phyloP scores from a whole-genome alignment of 1,140 invertebrate species.

The Oryctes rhinoceros region DNA sequence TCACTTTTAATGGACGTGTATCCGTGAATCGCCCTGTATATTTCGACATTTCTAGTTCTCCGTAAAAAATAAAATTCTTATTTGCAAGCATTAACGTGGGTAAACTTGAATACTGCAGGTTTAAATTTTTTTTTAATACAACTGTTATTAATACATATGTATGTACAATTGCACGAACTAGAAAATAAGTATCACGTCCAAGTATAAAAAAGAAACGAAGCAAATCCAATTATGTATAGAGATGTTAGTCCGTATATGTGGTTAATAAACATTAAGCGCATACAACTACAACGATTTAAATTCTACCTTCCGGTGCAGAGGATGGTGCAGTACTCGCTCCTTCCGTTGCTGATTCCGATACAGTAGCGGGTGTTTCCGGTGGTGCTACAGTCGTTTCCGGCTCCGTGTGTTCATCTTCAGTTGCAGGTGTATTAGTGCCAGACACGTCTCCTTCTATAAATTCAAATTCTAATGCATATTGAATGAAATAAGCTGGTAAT shows the following conservation, averaged over 20 bases:
- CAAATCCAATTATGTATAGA: not conserved
- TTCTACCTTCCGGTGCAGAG: not conserved
- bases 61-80: too few relatives aligned
- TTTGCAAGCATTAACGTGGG: too few relatives aligned
- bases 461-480: not conserved
- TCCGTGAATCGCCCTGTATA: too few relatives aligned
- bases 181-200: not conserved
- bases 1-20: too few relatives aligned
- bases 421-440: constrained; percentile 40
- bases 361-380: not conserved
- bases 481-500: not conserved
- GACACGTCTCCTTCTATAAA: not conserved
- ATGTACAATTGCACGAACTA: not conserved
- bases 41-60: too few relatives aligned
- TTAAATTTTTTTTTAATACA: too few relatives aligned
- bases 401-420: constrained; percentile 48
- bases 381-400: constrained; percentile 1
- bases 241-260: not conserved
- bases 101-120: too few relatives aligned
- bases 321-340: not conserved
- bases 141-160: not conserved
- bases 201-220: not conserved
- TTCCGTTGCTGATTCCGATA: not conserved
- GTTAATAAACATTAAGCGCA: not conserved
- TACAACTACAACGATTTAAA: too few relatives aligned